Base-by-base conservation (phyloP, 2,797 vertebrate species). In the Periophthalmus magnuspinnatus region DNA sequence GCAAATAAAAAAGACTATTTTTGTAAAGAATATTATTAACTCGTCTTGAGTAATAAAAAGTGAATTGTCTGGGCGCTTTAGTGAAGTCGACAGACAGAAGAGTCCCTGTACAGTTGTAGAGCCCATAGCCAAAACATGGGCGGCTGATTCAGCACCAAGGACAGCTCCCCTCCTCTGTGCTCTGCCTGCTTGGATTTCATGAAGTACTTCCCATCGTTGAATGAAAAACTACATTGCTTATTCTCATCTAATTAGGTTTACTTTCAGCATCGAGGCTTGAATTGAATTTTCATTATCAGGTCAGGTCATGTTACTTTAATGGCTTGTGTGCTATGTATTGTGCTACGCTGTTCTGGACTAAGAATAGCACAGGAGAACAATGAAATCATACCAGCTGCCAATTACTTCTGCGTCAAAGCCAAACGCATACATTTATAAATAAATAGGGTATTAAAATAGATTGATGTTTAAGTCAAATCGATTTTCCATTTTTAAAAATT, bases 131-230 rank as follows among this genome's bases (percentile, higher is more conserved):
- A 52, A 60, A 77, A 74, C 50, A 70, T 48, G 65, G 78, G 76
- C 74, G 82, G 83, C 84, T 86, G 81, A 87, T 86, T 90, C 89
- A 91, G 90, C 88, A 92, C 88, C 82, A 79, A 41, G 81, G 86
- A 89, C 84, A 89, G 89, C 75, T 84, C 85, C 80, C 55, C 28
- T 16, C 33, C 24, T 38, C n/a, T 33, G 21, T 11, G 14, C 32
- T 24, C 22, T 2, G 11, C 55, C 36, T 52, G 11, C 21, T 61
- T 41, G 22, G 54, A 17, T 69, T 21, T 72, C 22, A 65, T n/a
- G 75, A 72, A 83, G 81, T 65, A 83, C 55, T 68, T 75, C 59
- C 66, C 61, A 67, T 58, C 2, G 3, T 52, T 62, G 59, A 62
- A 71, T 71, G 47, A 67, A 56, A 68, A 73, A 66, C 62, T 56